Base-by-base conservation (phyloP, 92 coral and sea anemone genomes). In the Pocillopora meandrina region DNA sequence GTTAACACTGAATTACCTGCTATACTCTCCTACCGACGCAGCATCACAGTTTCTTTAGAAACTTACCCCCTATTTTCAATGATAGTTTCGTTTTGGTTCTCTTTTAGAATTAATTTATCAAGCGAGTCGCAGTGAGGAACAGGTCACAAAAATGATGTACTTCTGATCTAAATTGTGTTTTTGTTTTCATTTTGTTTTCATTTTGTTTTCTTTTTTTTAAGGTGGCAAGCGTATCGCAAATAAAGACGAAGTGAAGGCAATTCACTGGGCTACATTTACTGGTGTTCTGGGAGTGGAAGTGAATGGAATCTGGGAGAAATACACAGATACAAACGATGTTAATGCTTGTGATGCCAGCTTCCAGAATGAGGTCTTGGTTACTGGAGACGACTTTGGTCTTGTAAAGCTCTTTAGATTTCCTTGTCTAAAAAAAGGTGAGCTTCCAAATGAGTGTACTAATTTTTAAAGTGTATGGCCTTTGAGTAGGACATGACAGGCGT, bases 271-370 rank as follows among this genome's bases (percentile, higher is more conserved):
- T 11, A 75, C 98, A 10, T 96, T 98, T 98, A 91, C 99, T 0
- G 73, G 97, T 61, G 99, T 96, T 0, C 80, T 96, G 76, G 99
- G 99, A 31, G 95, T 98, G 18, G 99, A 97, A 78, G 99, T 95
- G 63, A 97, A 95, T 73, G 99, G 99, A 10, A 97, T 97, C 62
- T 97, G 99, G 99, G 99, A 89, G 82, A 97, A 97, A 67, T 97
- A 97, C 87, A 92, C 99, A 13, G 99, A 97, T 85, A 92, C 99
- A 5, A 97, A 97, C 71, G 99, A 97, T 66, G 90, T 97, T 21
- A 97, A 97, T 80, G 98, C 99, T 66, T 88, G 93, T 61, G 99
- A 97, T 81, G 95, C 95, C 13, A 80, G 87, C 78, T 97, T 97
- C 88, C 88, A 84, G 60, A 91, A 91, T 71, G 90, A 97, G 75